These are phyloP conservation scores for Ganaspis sp. DNA, from an alignment of 1,140 invertebrate genomes.

Conservation along the genomic window DNA sequence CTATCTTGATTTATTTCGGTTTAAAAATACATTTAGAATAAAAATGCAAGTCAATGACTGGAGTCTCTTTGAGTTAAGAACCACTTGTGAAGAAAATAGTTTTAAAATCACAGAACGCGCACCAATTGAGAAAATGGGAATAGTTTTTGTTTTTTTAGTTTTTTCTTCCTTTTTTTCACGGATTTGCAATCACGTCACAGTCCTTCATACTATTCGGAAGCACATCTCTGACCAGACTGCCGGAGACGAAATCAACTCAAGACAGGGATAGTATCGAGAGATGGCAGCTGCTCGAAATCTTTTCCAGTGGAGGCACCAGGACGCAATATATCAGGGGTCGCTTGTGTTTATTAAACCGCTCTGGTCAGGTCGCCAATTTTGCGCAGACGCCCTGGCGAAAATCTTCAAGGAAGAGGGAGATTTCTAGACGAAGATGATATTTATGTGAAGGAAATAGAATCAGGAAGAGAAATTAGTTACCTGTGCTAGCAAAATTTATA, in stretches of 20 bases:
- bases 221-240: slow-evolving; percentile 68
- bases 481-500: not conserved
- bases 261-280: slow-evolving; percentile 50
- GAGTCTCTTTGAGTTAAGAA: not conserved
- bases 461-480: not conserved
- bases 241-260: slow-evolving; percentile 32
- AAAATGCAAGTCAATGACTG: slow-evolving; percentile 45
- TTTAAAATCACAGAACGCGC: not conserved
- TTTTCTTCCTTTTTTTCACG: not conserved
- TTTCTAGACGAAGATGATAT: not conserved
- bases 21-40: slow-evolving; percentile 38
- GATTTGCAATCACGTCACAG: not conserved
- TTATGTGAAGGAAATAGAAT: not conserved
- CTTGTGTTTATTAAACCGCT: slow-evolving; percentile 14
- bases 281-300: slow-evolving; percentile 47
- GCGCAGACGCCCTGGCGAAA: slow-evolving; percentile 13
- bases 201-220: slow-evolving; percentile 51
- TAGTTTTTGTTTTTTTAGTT: too few species aligned
- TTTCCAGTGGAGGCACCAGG: slow-evolving; percentile 61
- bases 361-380: slow-evolving; percentile 13
- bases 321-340: slow-evolving; percentile 23
- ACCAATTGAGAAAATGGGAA: not conserved
- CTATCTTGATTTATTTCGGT: too few species aligned
- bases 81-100: not conserved
- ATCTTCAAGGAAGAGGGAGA: not conserved